Percentiles rank a stretch among this genome's conserved stretches.
Conservation (phyloP, 1,140 invertebrate genomes). For the Drosophila parabipectinata region DNA sequence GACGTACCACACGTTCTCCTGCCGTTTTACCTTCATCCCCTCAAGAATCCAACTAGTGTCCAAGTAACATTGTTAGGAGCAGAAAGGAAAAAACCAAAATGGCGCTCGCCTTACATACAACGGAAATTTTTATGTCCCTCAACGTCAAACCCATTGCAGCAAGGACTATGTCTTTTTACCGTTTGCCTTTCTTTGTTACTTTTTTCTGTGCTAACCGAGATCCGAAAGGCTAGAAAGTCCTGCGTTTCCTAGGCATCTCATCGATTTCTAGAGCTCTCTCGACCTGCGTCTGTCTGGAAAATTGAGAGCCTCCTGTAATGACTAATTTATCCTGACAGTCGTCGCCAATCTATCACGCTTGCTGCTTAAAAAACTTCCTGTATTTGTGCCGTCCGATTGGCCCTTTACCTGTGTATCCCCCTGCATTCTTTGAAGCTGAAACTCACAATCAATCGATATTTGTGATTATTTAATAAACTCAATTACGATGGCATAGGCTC, state of each 20-base stretch:
- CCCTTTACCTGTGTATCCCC: constrained; percentile 23
- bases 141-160: constrained; percentile 76
- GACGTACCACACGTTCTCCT: constrained; percentile 33
- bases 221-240: neutral
- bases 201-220: constrained; percentile 1
- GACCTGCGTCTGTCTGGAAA: constrained; percentile 29
- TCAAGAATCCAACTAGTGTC: constrained; percentile 41
- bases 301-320: constrained; percentile 64
- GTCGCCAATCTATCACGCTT: constrained; percentile 36
- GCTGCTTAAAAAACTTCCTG: constrained; percentile 41
- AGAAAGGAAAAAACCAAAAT: constrained; percentile 10
- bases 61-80: constrained; percentile 51
- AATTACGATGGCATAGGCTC: constrained; percentile 52
- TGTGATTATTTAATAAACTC: constrained; percentile 82
- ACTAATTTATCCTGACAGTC: constrained; percentile 60
- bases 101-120: constrained; percentile 51
- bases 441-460: constrained; percentile 67
- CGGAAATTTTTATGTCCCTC: constrained; percentile 79
- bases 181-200: constrained; percentile 3
- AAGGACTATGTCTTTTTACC: constrained; percentile 26
- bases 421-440: constrained; percentile 15
- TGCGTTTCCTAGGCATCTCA: constrained; percentile 28
- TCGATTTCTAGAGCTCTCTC: constrained; percentile 55
- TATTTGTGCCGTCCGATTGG: constrained; percentile 60
- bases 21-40: constrained; percentile 16